phyloP scores from a whole-genome alignment of 2,888 invertebrate species.

The Thymelicus sylvestris region DNA sequence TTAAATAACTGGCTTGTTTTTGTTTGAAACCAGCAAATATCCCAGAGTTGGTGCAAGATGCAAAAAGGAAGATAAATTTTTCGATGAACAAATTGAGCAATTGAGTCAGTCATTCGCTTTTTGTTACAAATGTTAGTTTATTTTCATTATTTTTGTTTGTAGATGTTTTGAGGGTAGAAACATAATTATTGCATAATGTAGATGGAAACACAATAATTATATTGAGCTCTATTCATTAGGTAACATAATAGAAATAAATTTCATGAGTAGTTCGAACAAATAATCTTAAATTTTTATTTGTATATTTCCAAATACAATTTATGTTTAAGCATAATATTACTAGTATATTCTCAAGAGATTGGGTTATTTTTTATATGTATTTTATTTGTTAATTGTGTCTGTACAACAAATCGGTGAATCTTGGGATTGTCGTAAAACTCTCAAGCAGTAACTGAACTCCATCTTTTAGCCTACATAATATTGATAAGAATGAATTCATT shows the following conservation, averaged over 20 bases:
- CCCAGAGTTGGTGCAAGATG: slow-evolving; percentile 61
- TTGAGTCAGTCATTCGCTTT: slow-evolving; percentile 41
- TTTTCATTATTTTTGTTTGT: slow-evolving; percentile 44
- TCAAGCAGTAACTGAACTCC: too few relatives aligned
- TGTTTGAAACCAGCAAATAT: slow-evolving; percentile 49
- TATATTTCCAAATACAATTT: too few relatives aligned
- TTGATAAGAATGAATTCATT: too few relatives aligned
- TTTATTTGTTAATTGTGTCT: too few relatives aligned
- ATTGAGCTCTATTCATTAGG: background rate
- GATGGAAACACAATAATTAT: background rate
- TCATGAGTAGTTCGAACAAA: too few relatives aligned
- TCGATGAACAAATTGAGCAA: slow-evolving; percentile 61
- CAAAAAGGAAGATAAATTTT: slow-evolving; percentile 59
- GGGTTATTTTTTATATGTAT: too few relatives aligned
- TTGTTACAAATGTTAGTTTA: slow-evolving; percentile 54
- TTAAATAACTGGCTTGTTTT: slow-evolving; percentile 34
- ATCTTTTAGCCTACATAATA: too few relatives aligned
- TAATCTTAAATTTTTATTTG: too few relatives aligned
- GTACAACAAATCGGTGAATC: too few relatives aligned
- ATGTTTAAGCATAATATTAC: too few relatives aligned
- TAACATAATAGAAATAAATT: background rate
- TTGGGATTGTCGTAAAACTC: too few relatives aligned
- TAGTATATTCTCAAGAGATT: too few relatives aligned
- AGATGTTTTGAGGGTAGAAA: background rate
- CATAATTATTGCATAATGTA: background rate